Base-by-base conservation (phyloP, 2,888 invertebrate species). In the Amorpha juglandis region DNA sequence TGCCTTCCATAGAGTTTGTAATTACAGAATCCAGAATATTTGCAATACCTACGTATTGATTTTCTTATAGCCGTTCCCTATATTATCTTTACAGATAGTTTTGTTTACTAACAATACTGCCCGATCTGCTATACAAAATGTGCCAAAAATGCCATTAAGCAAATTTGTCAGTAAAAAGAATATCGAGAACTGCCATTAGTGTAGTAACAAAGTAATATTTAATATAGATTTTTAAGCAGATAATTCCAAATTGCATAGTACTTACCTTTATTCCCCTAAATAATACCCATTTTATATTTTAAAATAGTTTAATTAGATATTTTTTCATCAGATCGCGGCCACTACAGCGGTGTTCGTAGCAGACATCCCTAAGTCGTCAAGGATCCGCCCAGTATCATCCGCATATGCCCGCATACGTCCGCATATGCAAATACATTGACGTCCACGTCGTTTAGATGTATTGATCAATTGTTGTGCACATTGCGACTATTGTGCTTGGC, bases 321-420 rank as follows among this genome's bases (percentile, higher is more conserved):
- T 50, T 63, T 33, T 66, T 48, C 81, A 82, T 48, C 89, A 92
- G 92, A 77, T 92, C 92, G 8, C 90, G 92, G 2, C 80, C 90
- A 42, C 72, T 89, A 50, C 92, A 92, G 71, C 81, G 92, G 71
- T 92, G 92, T 75, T 91, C 92, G 82, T 92, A 92, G 90, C 92
- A 90, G 79, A 75, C 79, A 69, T 68, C 78, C 67, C 69, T 67
- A 67, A 74, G 73, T 72, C 82, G 81, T 71, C 74, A 76, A 74
- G 68, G 80, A 78, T 82, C 88, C 87, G 84, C 86, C 86, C 88
- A 84, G 14, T 58, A 64, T 35, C 48, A 48, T 42, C 35, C 19
- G 62, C 27, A 58, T 58, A 58, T 58, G 58, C 19, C 19, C 35
- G 16, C 16, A 48, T 16, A 48, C 47, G 35, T n/a, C 47, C 48